Base-by-base conservation (phyloP, 2,113 vertebrate species). In the Nesoenas mayeri region DNA sequence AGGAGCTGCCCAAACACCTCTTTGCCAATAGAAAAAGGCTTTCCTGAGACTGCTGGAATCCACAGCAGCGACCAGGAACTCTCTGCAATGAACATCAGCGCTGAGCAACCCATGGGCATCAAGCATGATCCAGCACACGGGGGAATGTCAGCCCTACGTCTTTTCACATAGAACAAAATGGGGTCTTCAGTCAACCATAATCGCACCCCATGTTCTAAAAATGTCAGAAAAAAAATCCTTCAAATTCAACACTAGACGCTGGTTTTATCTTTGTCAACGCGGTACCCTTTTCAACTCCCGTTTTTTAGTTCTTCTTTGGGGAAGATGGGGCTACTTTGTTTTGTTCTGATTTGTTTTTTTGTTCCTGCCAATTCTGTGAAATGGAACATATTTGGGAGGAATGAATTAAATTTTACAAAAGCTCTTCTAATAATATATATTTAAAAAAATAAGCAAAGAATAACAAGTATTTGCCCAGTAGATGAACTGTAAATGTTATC, bases 401-500 rank as follows among this genome's bases (percentile, higher is more conserved):
- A 91, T 86, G 84, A 96, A 94, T 95, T 92, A 96, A 89, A 88
- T 93, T 90, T 93, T 94, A 89, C 74, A 93, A 93, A 94, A 80
- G 86, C 77, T 95, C 93, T 95, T 78, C 93, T 96, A 95, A 96
- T 94, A 92, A 89, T 62, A 89, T 73, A 57, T 85, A 89, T 97
- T 93, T 34, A 4, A 64, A 95, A 96, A 97, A 96, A 95, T 80
- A 94, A 96, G 75, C 92, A 95, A 96, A 96, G 82, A 97, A 96
- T 95, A 97, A 95, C 87, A 98, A 96, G 91, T 87, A 94, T 91
- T 96, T 97, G 96, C 85, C 95, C 95, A 95, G 80, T 77, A 96
- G 93, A 97, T 96, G 87, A 97, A 96, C 94, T 95, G 93, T 93
- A 97, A 97, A 96, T 96, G 88, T 94, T 97, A 97, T 97, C 97